phyloP scores from a whole-genome alignment of 1,140 invertebrate genomes.

The Diuraphis noxia region DNA sequence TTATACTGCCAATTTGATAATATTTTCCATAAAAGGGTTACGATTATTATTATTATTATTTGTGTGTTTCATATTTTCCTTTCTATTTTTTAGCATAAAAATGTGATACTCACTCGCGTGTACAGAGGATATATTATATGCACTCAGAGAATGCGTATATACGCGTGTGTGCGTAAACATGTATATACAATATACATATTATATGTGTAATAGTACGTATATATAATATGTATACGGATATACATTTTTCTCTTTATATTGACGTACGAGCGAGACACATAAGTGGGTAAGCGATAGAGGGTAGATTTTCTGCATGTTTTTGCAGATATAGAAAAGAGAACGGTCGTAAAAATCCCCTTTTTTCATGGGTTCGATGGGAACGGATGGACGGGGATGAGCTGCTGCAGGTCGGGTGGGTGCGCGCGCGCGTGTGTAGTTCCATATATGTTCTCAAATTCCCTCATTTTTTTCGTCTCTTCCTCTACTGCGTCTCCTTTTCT shows the following conservation, averaged over 20 bases:
- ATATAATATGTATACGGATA: slow-evolving; percentile 9
- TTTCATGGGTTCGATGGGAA: neutral
- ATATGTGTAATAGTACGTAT: neutral
- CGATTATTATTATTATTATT: neutral
- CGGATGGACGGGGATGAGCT: neutral
- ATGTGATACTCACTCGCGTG: neutral
- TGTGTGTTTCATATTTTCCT: neutral
- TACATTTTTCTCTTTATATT: slow-evolving; percentile 44
- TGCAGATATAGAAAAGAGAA: slow-evolving; percentile 50
- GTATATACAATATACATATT: neutral
- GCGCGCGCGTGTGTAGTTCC: slow-evolving; percentile 1
- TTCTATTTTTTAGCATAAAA: slow-evolving; percentile 15
- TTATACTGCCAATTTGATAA: slow-evolving; percentile 10
- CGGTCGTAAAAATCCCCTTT: slow-evolving; percentile 39
- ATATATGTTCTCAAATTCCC: slow-evolving; percentile 46
- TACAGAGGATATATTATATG: slow-evolving; percentile 31
- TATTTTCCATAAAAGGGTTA: slow-evolving; percentile 25
- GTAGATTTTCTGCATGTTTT: slow-evolving; percentile 48
- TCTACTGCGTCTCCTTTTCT: neutral
- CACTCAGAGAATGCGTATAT: neutral
- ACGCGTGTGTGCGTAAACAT: neutral
- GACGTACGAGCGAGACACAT: slow-evolving; percentile 44
- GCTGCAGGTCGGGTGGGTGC: neutral
- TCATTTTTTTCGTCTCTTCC: slow-evolving; percentile 33
- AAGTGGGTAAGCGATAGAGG: slow-evolving; percentile 50